Conservation (phyloP, 1,140 invertebrate genomes). For the Aphelinus certus region DNA sequence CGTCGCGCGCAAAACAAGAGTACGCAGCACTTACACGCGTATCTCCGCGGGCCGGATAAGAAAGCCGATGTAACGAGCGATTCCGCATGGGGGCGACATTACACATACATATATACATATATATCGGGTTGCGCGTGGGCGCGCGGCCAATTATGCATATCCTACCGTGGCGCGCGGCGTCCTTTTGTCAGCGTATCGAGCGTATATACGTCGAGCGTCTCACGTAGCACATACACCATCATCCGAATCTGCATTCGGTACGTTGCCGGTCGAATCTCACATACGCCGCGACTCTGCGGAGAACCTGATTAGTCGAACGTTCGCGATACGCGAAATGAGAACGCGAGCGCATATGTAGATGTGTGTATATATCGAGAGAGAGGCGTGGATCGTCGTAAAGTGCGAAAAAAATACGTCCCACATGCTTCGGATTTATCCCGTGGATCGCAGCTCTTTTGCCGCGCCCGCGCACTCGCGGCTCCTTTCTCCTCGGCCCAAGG, state of each 20-base stretch:
- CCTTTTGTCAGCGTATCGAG: no score
- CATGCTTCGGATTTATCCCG: constrained; percentile 5
- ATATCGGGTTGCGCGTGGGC: constrained; percentile 27
- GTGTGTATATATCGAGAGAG: no score
- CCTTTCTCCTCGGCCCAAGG: background rate
- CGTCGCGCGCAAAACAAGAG: no score
- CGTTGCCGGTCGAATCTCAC: no score
- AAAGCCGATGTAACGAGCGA: constrained; percentile 33
- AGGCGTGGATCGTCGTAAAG: background rate
- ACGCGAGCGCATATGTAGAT: no score
- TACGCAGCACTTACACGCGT: background rate
- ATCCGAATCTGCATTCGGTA: no score
- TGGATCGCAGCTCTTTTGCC: background rate
- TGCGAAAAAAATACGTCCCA: constrained; percentile 8
- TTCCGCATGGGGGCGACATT: constrained; percentile 29
- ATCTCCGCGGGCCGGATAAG: constrained; percentile 4
- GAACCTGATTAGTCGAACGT: no score
- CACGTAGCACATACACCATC: no score
- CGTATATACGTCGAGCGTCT: no score
- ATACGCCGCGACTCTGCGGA: no score
- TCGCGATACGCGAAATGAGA: no score
- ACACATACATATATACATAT: background rate
- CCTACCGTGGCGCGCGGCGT: background rate
- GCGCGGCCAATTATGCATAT: constrained; percentile 39
- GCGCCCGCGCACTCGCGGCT: background rate